A percentile compares a stretch with the other conserved stretches of the same genome.
Evolutionary conservation across 2,888 invertebrate species (phyloP).

Genomic region (Ectemnius continuus): DNA sequence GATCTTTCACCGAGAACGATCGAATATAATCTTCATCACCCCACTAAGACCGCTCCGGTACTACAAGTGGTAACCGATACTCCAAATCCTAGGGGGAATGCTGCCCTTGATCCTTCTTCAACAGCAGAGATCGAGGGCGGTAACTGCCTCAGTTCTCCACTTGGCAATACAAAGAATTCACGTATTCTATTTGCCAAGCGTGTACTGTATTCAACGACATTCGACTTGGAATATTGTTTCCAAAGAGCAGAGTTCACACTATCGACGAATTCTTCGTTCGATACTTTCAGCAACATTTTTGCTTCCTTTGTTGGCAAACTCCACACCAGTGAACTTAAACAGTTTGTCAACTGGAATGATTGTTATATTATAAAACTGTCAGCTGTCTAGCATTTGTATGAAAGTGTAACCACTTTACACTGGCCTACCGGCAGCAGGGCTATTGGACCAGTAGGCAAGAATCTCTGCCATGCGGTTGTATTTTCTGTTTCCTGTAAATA

Average conservation of each 20-base stretch:
- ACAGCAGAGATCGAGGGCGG: slow-evolving; percentile 85
- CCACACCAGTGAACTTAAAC: slow-evolving; percentile 96
- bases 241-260: slow-evolving; percentile 92
- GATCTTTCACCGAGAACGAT: too few relatives aligned
- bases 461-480: slow-evolving; percentile 96
- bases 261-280: slow-evolving; percentile 91
- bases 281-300: slow-evolving; percentile 84
- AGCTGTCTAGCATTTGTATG: neutral
- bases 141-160: slow-evolving; percentile 80
- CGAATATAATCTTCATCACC: slow-evolving; percentile 80
- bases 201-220: slow-evolving; percentile 80
- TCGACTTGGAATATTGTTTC: slow-evolving; percentile 81
- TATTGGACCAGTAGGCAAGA: slow-evolving; percentile 94
- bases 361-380: neutral
- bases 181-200: slow-evolving; percentile 79
- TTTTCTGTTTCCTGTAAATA: slow-evolving; percentile 84
- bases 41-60: slow-evolving; percentile 90
- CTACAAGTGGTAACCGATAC: slow-evolving; percentile 92
- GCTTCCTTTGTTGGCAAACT: slow-evolving; percentile 88
- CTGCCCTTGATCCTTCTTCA: slow-evolving; percentile 85
- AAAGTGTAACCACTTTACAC: neutral
- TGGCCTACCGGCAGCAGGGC: slow-evolving; percentile 89
- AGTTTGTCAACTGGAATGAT: slow-evolving; percentile 82
- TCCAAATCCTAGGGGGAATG: slow-evolving; percentile 95
- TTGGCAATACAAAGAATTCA: slow-evolving; percentile 77